A percentile compares a stretch with the other conserved stretches of the same genome.
Evolutionary conservation across 1,140 invertebrate species (phyloP).

Genomic region (Phymastichus coffea): DNA sequence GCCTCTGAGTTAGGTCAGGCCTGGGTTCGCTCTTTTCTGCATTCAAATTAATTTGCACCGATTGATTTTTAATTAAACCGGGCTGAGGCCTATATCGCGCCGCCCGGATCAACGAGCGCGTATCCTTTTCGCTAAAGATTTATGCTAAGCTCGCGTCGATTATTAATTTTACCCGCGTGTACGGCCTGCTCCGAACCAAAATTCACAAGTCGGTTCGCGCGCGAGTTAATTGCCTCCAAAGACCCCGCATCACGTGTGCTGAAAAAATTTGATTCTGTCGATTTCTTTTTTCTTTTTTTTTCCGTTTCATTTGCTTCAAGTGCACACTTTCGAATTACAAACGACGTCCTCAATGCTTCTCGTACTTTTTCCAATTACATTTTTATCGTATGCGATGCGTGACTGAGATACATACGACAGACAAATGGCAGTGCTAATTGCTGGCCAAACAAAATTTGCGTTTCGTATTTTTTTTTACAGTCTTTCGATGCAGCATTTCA

Average conservation of each 20-base stretch:
- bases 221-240: not conserved
- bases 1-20: constrained; percentile 36
- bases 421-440: not conserved
- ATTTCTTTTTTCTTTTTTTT: too few relatives aligned
- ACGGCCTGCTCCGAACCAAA: too few relatives aligned
- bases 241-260: not conserved
- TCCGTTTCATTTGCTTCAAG: not conserved
- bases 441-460: not conserved
- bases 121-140: constrained; percentile 1
- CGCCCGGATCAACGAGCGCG: constrained; percentile 16
- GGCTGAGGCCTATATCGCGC: constrained; percentile 13
- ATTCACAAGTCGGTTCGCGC: too few relatives aligned
- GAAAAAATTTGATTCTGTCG: not conserved
- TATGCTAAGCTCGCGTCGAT: constrained; percentile 23
- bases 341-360: not conserved
- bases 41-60: constrained; percentile 55
- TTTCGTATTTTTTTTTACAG: not conserved
- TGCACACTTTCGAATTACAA: not conserved
- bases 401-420: too few relatives aligned
- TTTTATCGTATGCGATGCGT: not conserved
- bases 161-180: constrained; percentile 17
- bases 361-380: not conserved
- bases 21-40: constrained; percentile 44
- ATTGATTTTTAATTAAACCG: constrained; percentile 56
- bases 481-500: too few relatives aligned